Evolutionary conservation across 2,888 invertebrate genomes (phyloP).

Genomic region (Cremastinae sp.): DNA sequence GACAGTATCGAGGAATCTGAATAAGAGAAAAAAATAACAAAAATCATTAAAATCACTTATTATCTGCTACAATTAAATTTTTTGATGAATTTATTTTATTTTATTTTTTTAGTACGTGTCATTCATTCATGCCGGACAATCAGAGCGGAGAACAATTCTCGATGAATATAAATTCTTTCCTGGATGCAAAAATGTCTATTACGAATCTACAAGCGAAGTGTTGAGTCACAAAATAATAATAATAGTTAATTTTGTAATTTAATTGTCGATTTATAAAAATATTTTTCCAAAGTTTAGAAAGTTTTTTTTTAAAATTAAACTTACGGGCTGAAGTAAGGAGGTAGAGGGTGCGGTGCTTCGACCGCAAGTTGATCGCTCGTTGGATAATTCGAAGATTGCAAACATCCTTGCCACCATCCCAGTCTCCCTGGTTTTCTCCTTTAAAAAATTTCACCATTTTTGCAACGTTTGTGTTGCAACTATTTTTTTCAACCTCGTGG

Average conservation of each 20-base stretch:
- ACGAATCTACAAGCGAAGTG: constrained; percentile 56
- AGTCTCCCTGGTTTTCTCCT: constrained; percentile 76
- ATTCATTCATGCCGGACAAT: constrained; percentile 21
- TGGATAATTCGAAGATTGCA: constrained; percentile 73
- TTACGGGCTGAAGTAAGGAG: constrained; percentile 78
- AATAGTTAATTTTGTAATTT: constrained; percentile 1
- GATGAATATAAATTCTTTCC: constrained; percentile 9
- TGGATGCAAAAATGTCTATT: constrained; percentile 8
- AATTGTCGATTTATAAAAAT: neutral
- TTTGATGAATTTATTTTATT: neutral
- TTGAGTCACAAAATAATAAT: too few species aligned
- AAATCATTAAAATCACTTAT: constrained; percentile 2
- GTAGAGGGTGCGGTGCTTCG: constrained; percentile 76
- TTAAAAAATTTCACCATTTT: constrained; percentile 72
- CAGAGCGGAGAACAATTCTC: neutral
- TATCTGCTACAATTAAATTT: neutral
- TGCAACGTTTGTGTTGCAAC: constrained; percentile 41
- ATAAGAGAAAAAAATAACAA: constrained; percentile 26
- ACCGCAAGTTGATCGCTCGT: constrained; percentile 72
- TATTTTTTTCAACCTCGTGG: constrained; percentile 7
- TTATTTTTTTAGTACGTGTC: neutral
- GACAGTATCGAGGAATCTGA: constrained; percentile 77
- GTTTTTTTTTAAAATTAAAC: constrained; percentile 60
- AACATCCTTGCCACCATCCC: constrained; percentile 77
- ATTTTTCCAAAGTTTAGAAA: neutral